These are phyloP conservation scores for Patiria pectinifera DNA, from an alignment of 53 echinoderm and acorn worm genomes.

Conservation along the genomic window DNA sequence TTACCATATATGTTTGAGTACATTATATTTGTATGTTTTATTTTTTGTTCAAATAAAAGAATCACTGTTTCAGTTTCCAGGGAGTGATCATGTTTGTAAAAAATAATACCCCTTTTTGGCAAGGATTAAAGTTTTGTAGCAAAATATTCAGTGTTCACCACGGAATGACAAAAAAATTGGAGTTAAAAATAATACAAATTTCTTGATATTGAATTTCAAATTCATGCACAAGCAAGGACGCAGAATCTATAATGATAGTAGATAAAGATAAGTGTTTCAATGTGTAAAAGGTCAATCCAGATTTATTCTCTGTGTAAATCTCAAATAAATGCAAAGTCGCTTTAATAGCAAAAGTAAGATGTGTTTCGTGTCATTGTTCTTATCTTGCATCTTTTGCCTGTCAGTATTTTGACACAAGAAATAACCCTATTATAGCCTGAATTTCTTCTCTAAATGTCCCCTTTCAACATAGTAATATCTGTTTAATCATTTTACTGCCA, in stretches of 20 bases:
- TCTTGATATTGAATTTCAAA: background rate
- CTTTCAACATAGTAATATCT: too few relatives aligned
- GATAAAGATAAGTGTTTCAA: background rate
- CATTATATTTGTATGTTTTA: background rate
- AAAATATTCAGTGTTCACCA: background rate
- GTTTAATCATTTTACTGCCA: too few relatives aligned
- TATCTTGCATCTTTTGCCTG: background rate
- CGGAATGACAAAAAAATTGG: background rate
- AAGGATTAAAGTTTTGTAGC: background rate
- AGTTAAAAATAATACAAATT: background rate
- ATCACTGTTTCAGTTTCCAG: background rate
- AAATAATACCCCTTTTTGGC: background rate
- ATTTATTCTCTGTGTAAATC: background rate
- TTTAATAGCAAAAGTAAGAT: background rate
- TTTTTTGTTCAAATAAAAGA: background rate
- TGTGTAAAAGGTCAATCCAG: background rate
- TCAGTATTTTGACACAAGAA: too few relatives aligned
- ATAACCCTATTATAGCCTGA: too few relatives aligned
- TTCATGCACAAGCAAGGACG: background rate
- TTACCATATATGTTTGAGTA: too few relatives aligned
- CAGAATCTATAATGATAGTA: background rate
- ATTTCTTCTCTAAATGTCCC: too few relatives aligned
- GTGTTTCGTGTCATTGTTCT: background rate
- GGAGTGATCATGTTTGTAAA: background rate
- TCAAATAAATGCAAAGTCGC: conserved; percentile 15